Percentiles rank a stretch among this genome's conserved stretches.
Evolutionary conservation across 2,797 vertebrate genomes (phyloP).

Genomic region (Heliangelus exortis): DNA sequence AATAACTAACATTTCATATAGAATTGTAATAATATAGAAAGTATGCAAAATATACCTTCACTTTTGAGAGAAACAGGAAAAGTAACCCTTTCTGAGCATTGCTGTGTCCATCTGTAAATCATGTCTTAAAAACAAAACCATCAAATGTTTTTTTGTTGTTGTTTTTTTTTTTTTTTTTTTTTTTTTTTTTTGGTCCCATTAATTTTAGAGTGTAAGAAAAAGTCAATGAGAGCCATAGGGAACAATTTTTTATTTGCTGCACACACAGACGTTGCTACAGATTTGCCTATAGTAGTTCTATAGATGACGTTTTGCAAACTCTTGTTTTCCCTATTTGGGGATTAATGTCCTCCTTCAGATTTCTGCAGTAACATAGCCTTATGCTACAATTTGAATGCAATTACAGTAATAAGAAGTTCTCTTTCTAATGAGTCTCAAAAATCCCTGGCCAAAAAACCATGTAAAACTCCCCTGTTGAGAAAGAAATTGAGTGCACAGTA

Average conservation of each 20-base stretch:
- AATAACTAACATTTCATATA: constrained; percentile 43
- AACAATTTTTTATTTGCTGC: constrained; percentile 3
- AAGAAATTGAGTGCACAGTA: constrained; percentile 31
- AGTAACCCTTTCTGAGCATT: constrained; percentile 53
- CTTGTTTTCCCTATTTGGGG: neutral
- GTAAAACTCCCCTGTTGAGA: constrained; percentile 28
- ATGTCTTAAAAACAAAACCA: constrained; percentile 38
- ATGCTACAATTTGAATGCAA: neutral
- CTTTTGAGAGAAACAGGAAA: constrained; percentile 68
- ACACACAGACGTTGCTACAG: neutral
- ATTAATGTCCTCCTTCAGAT: neutral
- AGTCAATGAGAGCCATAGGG: constrained; percentile 11
- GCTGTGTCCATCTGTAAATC: constrained; percentile 65
- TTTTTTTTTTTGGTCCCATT: constrained; percentile 48
- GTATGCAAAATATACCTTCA: constrained; percentile 60
- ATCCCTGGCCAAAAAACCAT: constrained; percentile 21
- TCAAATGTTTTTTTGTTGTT: neutral
- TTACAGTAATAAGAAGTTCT: neutral
- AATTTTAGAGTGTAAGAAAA: constrained; percentile 58
- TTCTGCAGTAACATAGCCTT: neutral
- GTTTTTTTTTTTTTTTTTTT: neutral
- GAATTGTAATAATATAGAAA: constrained; percentile 19
- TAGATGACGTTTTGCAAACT: neutral
- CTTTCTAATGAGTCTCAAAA: constrained; percentile 40
- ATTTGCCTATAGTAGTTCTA: constrained; percentile 20